phyloP scores from a whole-genome alignment of 2,888 invertebrate species.

The Ormyrus pomaceus region DNA sequence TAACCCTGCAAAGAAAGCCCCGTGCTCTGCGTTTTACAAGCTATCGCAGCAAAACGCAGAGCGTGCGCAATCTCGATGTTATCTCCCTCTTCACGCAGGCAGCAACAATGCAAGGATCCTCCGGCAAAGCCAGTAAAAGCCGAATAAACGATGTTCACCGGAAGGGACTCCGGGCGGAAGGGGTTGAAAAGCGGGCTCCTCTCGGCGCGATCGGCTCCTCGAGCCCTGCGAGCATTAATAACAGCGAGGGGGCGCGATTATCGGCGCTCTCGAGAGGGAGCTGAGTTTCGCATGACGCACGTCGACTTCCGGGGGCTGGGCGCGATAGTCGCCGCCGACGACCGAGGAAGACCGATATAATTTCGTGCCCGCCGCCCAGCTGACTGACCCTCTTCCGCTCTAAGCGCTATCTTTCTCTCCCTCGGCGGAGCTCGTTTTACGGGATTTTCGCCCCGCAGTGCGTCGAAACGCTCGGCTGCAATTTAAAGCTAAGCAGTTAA shows the following conservation, averaged over 20 bases:
- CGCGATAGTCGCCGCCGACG: constrained; percentile 11
- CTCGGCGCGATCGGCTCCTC: constrained; percentile 11
- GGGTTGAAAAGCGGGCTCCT: background rate
- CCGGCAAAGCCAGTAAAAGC: constrained; percentile 18
- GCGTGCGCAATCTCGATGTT: constrained; percentile 1
- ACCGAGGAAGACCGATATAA: constrained; percentile 44
- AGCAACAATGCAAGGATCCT: constrained; percentile 1
- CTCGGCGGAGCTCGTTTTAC: constrained; percentile 22
- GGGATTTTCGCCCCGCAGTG: constrained; percentile 15
- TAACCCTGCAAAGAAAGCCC: background rate
- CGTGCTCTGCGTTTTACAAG: constrained; percentile 20
- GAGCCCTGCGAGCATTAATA: constrained; percentile 59
- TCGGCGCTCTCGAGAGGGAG: constrained; percentile 43
- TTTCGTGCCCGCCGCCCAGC: constrained; percentile 42
- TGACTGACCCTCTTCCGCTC: constrained; percentile 52
- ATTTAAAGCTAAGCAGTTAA: constrained; percentile 26
- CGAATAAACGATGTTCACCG: constrained; percentile 26
- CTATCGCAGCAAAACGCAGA: background rate
- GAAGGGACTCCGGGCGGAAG: background rate
- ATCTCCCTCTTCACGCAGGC: background rate
- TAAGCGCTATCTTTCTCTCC: background rate
- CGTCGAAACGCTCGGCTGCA: background rate
- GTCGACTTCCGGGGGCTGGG: constrained; percentile 44
- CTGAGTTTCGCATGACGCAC: constrained; percentile 61
- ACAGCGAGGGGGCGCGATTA: constrained; percentile 60